phyloP scores from a whole-genome alignment of 2,888 invertebrate genomes.

The Lasioglossum malachurum region DNA sequence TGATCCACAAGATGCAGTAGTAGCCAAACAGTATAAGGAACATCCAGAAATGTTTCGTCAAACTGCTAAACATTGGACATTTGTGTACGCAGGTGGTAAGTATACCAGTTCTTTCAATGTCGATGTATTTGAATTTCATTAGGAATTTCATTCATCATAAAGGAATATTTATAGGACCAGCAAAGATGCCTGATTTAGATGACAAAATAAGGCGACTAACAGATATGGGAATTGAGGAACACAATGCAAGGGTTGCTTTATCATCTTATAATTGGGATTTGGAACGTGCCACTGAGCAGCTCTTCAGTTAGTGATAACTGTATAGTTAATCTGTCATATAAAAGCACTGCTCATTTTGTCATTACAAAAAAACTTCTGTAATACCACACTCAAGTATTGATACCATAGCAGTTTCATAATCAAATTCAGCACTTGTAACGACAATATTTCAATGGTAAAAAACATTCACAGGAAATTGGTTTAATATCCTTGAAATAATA shows the following conservation, averaged over 20 bases:
- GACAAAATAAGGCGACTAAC: constrained; percentile 94
- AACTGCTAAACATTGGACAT: constrained; percentile 99
- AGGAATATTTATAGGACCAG: constrained; percentile 87
- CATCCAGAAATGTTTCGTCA: constrained; percentile 93
- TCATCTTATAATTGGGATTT: constrained; percentile 97
- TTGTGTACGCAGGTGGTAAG: constrained; percentile 95
- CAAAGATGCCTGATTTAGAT: constrained; percentile 92
- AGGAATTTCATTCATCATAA: no score
- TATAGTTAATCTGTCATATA: constrained; percentile 72
- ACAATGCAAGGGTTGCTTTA: constrained; percentile 94
- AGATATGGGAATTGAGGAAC: constrained; percentile 98
- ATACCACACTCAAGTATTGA: constrained; percentile 65
- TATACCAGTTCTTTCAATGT: constrained; percentile 35
- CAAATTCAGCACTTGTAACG: constrained; percentile 72
- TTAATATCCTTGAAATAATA: constrained; percentile 70
- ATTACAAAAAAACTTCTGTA: constrained; percentile 67
- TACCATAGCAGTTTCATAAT: constrained; percentile 70
- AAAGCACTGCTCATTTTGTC: constrained; percentile 72
- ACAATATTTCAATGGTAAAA: constrained; percentile 72
- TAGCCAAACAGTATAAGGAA: constrained; percentile 98
- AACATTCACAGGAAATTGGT: constrained; percentile 61
- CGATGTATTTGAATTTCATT: not conserved
- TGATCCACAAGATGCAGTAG: constrained; percentile 98
- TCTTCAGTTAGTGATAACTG: constrained; percentile 90
- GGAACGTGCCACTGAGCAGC: constrained; percentile 95